Conservation (phyloP, 1,140 invertebrate species). For the Papilio glaucus region DNA sequence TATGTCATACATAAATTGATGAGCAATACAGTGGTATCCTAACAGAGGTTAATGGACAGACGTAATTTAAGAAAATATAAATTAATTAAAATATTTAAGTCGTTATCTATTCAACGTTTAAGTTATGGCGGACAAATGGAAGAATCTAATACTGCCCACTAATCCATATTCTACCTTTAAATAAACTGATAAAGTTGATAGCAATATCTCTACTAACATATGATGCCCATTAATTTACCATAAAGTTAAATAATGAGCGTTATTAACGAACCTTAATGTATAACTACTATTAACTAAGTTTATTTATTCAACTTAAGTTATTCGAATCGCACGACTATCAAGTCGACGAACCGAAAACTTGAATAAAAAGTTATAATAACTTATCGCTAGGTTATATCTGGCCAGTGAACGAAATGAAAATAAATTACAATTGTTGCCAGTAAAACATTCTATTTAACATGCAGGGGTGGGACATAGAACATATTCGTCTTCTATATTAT, state of each 20-base stretch:
- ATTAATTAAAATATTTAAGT: constrained; percentile 22
- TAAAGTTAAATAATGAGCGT: constrained; percentile 33
- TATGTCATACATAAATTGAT: constrained; percentile 5
- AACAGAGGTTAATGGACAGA: neutral
- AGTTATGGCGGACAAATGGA: constrained; percentile 35
- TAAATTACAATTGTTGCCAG: neutral
- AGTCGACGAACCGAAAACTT: constrained; percentile 2
- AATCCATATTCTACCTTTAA: constrained; percentile 37
- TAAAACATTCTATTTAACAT: neutral
- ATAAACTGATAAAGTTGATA: constrained; percentile 34
- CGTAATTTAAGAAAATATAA: constrained; percentile 8
- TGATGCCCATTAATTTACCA: constrained; percentile 33
- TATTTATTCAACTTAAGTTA: constrained; percentile 16
- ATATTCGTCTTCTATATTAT: neutral
- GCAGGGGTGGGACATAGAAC: neutral
- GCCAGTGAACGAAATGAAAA: neutral
- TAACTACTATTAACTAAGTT: constrained; percentile 18
- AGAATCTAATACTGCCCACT: constrained; percentile 31
- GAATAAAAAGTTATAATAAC: neutral
- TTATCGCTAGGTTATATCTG: neutral
- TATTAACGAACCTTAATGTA: constrained; percentile 36
- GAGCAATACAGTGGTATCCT: neutral
- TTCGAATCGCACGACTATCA: constrained; percentile 6
- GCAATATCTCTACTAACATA: constrained; percentile 32
- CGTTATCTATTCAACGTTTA: constrained; percentile 31